These are phyloP conservation scores for Plestiodon gilberti DNA, from an alignment of 2,113 vertebrate species.

Conservation along the genomic window DNA sequence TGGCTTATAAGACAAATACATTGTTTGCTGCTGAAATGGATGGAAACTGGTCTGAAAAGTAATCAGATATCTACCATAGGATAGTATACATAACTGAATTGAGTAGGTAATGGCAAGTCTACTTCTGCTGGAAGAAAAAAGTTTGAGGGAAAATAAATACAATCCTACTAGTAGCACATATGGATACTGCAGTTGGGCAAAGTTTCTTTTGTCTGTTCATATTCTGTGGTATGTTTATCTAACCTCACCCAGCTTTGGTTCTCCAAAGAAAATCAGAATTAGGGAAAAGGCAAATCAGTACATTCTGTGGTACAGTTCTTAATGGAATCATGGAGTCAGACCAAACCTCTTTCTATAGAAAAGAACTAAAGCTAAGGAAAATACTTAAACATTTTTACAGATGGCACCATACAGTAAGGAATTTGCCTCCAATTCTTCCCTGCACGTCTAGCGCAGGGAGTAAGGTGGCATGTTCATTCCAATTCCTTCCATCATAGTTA, in stretches of 20 bases:
- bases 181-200: slow-evolving; percentile 31
- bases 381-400: slow-evolving; percentile 69
- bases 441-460: not conserved
- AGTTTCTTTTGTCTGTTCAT: slow-evolving; percentile 27
- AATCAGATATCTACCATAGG: slow-evolving; percentile 15
- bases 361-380: slow-evolving; percentile 42
- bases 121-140: slow-evolving; percentile 21
- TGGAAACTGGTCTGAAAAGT: slow-evolving; percentile 41
- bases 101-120: slow-evolving; percentile 25
- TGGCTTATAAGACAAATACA: slow-evolving; percentile 5
- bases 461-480: not conserved
- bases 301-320: slow-evolving; percentile 1
- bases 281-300: slow-evolving; percentile 30
- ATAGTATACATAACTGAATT: slow-evolving; percentile 15
- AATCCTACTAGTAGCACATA: slow-evolving; percentile 22
- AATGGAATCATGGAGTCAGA: slow-evolving; percentile 31
- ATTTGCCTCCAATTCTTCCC: not conserved
- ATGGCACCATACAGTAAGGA: slow-evolving; percentile 49
- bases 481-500: slow-evolving; percentile 14
- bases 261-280: slow-evolving; percentile 28
- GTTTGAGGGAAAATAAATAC: slow-evolving; percentile 40
- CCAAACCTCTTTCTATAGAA: slow-evolving; percentile 21
- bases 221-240: slow-evolving; percentile 34
- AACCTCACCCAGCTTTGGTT: not conserved
- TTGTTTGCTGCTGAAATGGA: slow-evolving; percentile 8